These are phyloP conservation scores for Simalia tracyae DNA, from an alignment of 2,797 vertebrate species.

Conservation along the genomic window DNA sequence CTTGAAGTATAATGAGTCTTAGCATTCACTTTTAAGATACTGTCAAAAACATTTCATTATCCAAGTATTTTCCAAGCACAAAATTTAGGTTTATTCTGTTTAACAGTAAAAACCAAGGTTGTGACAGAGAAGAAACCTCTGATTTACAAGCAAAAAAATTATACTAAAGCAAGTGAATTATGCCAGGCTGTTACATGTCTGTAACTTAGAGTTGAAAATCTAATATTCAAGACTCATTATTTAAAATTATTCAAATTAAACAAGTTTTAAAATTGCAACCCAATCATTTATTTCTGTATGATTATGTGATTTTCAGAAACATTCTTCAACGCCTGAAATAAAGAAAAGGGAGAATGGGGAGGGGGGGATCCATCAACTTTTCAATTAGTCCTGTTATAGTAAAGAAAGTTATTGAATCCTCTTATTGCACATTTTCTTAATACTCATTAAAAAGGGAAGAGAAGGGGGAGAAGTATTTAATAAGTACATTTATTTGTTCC, in stretches of 20 bases:
- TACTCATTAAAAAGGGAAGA: too few relatives aligned
- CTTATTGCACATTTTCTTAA: background rate
- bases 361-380: background rate
- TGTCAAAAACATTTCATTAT: background rate
- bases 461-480: too few relatives aligned
- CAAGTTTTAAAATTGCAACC: background rate
- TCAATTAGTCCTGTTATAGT: slow-evolving; percentile 4
- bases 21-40: background rate
- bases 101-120: background rate
- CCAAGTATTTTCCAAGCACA: background rate
- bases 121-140: background rate
- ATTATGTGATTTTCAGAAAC: background rate
- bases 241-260: slow-evolving; percentile 1
- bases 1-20: background rate
- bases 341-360: background rate
- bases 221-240: background rate
- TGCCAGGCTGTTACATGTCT: background rate
- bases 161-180: background rate
- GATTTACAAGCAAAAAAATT: background rate
- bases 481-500: too few relatives aligned
- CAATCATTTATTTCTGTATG: background rate
- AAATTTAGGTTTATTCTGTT: background rate
- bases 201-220: background rate
- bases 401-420: background rate
- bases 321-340: background rate